phyloP scores from a whole-genome alignment of 2,113 vertebrate genomes.

The Eulemur macaco region DNA sequence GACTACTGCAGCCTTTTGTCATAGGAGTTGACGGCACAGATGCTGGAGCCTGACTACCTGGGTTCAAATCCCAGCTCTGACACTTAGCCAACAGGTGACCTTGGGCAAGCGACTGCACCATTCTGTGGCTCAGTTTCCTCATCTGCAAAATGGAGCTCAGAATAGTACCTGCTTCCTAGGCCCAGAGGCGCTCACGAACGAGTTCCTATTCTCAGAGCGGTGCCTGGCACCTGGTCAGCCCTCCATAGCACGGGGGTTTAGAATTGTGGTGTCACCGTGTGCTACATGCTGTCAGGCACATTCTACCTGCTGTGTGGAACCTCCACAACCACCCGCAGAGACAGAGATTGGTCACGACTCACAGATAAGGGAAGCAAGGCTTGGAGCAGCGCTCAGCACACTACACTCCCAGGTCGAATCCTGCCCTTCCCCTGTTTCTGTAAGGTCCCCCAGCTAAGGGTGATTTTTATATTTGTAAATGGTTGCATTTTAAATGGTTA shows the following conservation, averaged over 20 bases:
- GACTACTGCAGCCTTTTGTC: accelerated
- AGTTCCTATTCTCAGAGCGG: neutral
- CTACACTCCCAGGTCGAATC: accelerated
- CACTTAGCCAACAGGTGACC: neutral
- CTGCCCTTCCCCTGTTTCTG: accelerated
- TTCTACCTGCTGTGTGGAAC: accelerated
- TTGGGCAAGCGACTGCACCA: no score
- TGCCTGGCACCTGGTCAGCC: neutral
- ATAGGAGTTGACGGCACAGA: accelerated
- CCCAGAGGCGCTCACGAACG: neutral
- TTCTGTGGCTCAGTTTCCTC: neutral
- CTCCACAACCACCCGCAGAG: neutral
- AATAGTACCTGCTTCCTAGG: neutral
- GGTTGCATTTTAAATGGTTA: neutral
- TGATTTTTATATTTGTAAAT: neutral
- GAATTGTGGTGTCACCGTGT: accelerated
- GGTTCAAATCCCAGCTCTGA: neutral
- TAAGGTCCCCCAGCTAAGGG: neutral
- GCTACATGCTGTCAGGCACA: accelerated
- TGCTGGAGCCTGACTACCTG: neutral
- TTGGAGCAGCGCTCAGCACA: accelerated
- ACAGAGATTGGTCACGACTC: accelerated
- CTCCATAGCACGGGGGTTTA: accelerated
- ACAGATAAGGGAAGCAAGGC: neutral
- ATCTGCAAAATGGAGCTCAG: neutral